These are phyloP conservation scores for Erynnis tages DNA, from an alignment of 2,888 invertebrate genomes.

Conservation along the genomic window DNA sequence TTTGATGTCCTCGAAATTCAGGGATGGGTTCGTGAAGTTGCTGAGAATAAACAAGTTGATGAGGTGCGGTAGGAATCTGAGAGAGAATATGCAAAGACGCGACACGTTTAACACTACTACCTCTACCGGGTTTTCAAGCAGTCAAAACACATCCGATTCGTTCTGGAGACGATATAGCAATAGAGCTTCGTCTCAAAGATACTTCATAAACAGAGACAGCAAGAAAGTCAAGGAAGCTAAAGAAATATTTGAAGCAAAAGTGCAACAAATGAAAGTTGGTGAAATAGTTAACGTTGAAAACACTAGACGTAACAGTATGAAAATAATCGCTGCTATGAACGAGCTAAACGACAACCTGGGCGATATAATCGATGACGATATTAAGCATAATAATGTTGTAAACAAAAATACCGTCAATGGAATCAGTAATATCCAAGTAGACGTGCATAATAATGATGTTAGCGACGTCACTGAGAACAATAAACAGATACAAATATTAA, in stretches of 20 bases:
- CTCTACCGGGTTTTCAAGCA: constrained; percentile 81
- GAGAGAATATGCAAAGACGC: constrained; percentile 82
- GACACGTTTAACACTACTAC: constrained; percentile 86
- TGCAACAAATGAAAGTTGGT: constrained; percentile 63
- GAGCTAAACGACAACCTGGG: constrained; percentile 50
- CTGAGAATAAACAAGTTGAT: constrained; percentile 75
- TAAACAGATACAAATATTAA: constrained; percentile 78
- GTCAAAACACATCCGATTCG: constrained; percentile 82
- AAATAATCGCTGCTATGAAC: constrained; percentile 65
- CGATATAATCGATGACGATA: constrained; percentile 35
- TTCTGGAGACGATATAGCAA: constrained; percentile 84
- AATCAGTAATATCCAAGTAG: constrained; percentile 46
- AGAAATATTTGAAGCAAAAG: constrained; percentile 43
- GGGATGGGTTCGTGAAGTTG: constrained; percentile 88
- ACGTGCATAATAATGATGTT: constrained; percentile 50
- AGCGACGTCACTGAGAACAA: constrained; percentile 62
- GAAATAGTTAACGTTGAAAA: constrained; percentile 73
- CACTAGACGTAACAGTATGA: constrained; percentile 75
- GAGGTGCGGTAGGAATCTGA: constrained; percentile 65
- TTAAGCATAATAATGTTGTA: constrained; percentile 30
- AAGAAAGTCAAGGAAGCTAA: constrained; percentile 58
- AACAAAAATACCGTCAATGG: constrained; percentile 31
- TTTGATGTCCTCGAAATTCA: constrained; percentile 95
- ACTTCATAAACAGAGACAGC: constrained; percentile 59
- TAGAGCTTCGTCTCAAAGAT: constrained; percentile 67